phyloP scores from a whole-genome alignment of 92 coral and sea anemone genomes.

The Micromussa lordhowensis region DNA sequence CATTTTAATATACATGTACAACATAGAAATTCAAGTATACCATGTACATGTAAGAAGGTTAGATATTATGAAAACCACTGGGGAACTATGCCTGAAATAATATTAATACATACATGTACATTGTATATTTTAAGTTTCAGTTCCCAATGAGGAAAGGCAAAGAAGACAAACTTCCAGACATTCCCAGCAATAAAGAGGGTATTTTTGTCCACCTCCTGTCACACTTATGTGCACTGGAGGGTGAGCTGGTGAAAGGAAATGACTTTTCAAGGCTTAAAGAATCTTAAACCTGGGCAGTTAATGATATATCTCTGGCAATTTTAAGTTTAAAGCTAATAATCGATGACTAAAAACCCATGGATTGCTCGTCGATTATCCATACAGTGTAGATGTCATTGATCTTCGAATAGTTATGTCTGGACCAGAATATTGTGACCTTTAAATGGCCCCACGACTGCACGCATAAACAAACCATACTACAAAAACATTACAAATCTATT shows the following conservation, averaged over 20 bases:
- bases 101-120: constrained; percentile 32
- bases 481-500: constrained; percentile 34
- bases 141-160: constrained; percentile 32
- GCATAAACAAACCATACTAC: constrained; percentile 29
- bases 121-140: constrained; percentile 29
- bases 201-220: constrained; percentile 25
- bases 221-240: too few species aligned
- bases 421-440: constrained; percentile 29
- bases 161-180: constrained; percentile 39
- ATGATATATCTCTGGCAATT: constrained; percentile 27
- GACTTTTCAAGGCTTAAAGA: constrained; percentile 26
- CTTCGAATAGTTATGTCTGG: constrained; percentile 18
- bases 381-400: constrained; percentile 26
- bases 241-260: constrained; percentile 13
- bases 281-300: constrained; percentile 17
- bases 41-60: constrained; percentile 30
- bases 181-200: constrained; percentile 24
- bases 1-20: constrained; percentile 33
- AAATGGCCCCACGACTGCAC: constrained; percentile 31
- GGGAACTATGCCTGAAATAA: constrained; percentile 31
- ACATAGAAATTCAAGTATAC: constrained; percentile 28
- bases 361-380: constrained; percentile 21
- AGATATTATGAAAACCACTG: constrained; percentile 30
- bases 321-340: constrained; percentile 38
- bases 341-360: constrained; percentile 35